phyloP scores from a whole-genome alignment of 1,140 invertebrate species.

The Heterodera schachtii region DNA sequence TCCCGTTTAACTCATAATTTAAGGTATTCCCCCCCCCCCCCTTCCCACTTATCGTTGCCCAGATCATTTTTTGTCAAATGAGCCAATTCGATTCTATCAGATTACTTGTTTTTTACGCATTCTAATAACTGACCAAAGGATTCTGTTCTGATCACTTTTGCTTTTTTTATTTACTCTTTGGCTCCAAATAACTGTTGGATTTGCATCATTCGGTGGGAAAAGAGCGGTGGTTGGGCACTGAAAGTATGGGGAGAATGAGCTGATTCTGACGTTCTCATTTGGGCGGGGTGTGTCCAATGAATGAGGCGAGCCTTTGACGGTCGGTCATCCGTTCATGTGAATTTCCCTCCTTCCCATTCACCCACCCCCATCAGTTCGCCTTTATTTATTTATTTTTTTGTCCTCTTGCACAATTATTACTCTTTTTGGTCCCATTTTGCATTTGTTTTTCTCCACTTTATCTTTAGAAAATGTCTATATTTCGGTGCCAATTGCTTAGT shows the following conservation, averaged over 20 bases:
- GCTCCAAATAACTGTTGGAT: neutral
- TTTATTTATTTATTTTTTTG: neutral
- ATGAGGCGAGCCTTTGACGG: neutral
- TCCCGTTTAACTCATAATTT: no score
- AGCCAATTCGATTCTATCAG: no score
- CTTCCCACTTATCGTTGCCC: no score
- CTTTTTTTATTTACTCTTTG: no score
- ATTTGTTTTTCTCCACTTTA: neutral
- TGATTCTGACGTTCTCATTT: neutral
- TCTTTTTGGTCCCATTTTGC: neutral
- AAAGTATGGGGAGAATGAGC: neutral
- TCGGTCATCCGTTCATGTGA: neutral
- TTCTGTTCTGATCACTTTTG: no score
- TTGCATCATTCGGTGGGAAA: neutral
- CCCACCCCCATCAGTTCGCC: neutral
- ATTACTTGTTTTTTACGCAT: no score
- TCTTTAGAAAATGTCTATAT: slow-evolving; percentile 5
- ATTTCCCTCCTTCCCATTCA: neutral
- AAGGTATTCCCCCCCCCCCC: no score
- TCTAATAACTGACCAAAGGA: no score
- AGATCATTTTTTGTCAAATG: no score
- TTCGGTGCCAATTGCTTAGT: slow-evolving; percentile 10
- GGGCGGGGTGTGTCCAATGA: neutral
- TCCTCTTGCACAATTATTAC: neutral
- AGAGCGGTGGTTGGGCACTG: neutral